Evolutionary conservation across 1,140 invertebrate genomes (phyloP).

Genomic region (Drosophila asahinai): DNA sequence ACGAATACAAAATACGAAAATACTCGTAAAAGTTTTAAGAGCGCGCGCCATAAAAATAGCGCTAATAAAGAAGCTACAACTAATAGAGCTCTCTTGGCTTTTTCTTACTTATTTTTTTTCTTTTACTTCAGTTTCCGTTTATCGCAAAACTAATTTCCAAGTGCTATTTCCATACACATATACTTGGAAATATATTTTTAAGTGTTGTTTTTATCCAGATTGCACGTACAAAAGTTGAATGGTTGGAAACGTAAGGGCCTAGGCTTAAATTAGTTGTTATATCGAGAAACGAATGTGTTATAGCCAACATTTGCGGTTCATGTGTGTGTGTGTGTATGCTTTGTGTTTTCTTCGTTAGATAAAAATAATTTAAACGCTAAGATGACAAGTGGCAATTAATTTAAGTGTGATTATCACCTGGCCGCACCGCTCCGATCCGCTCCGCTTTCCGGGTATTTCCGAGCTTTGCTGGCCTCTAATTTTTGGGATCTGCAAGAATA

Average conservation of each 20-base stretch:
- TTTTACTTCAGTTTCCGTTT: slow-evolving; percentile 30
- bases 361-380: slow-evolving; percentile 83
- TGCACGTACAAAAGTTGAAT: slow-evolving; percentile 58
- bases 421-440: slow-evolving; percentile 18
- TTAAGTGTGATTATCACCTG: slow-evolving; percentile 83
- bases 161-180: neutral
- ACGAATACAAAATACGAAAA: slow-evolving; percentile 46
- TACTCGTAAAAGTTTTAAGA: slow-evolving; percentile 49
- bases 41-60: slow-evolving; percentile 55
- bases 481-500: slow-evolving; percentile 71
- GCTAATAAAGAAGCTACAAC: slow-evolving; percentile 55
- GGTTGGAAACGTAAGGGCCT: slow-evolving; percentile 29
- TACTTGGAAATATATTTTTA: slow-evolving; percentile 20
- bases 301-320: slow-evolving; percentile 2
- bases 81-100: slow-evolving; percentile 77
- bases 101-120: slow-evolving; percentile 22
- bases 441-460: slow-evolving; percentile 64
- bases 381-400: slow-evolving; percentile 84
- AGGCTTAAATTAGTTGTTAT: slow-evolving; percentile 49
- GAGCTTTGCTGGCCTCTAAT: slow-evolving; percentile 69
- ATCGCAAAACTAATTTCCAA: slow-evolving; percentile 74
- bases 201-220: slow-evolving; percentile 53
- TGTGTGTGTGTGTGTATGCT: slow-evolving; percentile 16
- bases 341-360: slow-evolving; percentile 58
- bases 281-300: slow-evolving; percentile 37